A percentile compares a stretch with the other conserved stretches of the same genome.
Evolutionary conservation across 2,888 invertebrate species (phyloP).

Genomic region (Gonocerus acuteangulatus): DNA sequence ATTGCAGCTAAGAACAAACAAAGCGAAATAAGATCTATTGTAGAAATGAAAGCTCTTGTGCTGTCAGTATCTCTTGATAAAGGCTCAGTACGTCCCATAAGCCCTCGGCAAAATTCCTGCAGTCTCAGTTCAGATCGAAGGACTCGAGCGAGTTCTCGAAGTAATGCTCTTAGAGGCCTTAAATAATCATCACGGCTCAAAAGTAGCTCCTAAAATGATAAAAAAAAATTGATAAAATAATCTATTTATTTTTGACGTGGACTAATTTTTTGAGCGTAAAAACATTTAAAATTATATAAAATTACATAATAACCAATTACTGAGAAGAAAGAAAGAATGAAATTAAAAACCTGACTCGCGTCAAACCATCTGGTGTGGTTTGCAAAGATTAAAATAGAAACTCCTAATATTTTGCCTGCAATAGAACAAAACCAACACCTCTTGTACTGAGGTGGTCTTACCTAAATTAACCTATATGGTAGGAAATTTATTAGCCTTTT

Average conservation of each 20-base stretch:
- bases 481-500: too few relatives aligned
- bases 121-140: slow-evolving; percentile 74
- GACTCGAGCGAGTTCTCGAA: slow-evolving; percentile 82
- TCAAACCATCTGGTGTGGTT: too few relatives aligned
- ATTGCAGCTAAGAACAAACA: slow-evolving; percentile 76
- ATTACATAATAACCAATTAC: slow-evolving; percentile 73
- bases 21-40: slow-evolving; percentile 77
- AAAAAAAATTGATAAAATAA: background rate
- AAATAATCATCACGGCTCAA: slow-evolving; percentile 84
- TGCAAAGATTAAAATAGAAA: too few relatives aligned
- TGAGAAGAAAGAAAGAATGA: too few relatives aligned
- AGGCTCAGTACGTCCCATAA: slow-evolving; percentile 49
- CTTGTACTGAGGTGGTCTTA: too few relatives aligned
- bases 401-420: too few relatives aligned
- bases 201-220: slow-evolving; percentile 61
- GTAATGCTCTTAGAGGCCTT: slow-evolving; percentile 71
- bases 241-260: background rate
- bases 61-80: slow-evolving; percentile 59
- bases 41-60: slow-evolving; percentile 74
- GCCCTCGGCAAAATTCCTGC: slow-evolving; percentile 62
- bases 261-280: background rate
- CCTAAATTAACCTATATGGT: too few relatives aligned
- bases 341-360: too few relatives aligned
- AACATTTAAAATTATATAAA: slow-evolving; percentile 65
- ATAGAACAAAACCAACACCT: too few relatives aligned